Conservation (phyloP, 2,113 vertebrate species). For the Prinia subflava region DNA sequence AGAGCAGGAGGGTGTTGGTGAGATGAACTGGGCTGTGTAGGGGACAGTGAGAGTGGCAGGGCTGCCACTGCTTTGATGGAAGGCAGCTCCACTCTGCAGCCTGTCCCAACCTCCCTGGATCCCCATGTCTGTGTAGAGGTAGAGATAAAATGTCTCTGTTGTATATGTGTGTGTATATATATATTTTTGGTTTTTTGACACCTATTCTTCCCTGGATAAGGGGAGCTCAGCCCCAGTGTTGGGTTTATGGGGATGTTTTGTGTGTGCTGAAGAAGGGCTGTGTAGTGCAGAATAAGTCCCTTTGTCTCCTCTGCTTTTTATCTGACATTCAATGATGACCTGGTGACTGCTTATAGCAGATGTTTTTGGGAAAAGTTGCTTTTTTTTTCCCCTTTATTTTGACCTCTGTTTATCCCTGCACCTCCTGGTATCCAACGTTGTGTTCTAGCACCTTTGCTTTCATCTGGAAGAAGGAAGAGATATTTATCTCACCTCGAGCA, state of each 20-base stretch:
- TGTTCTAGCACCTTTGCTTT: not conserved
- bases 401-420: not conserved
- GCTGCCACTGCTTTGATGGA: not conserved
- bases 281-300: not conserved
- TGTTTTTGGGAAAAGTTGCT: not conserved
- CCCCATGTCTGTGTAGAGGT: fast-evolving
- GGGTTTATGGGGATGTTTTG: not conserved
- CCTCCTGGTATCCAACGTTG: not conserved
- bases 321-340: not conserved
- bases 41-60: not conserved
- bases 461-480: not conserved
- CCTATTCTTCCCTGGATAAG: not conserved
- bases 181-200: not conserved
- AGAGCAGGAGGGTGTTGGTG: too few species aligned
- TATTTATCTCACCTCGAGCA: not conserved
- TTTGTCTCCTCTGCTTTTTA: not conserved
- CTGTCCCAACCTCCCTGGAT: not conserved
- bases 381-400: not conserved
- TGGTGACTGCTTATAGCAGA: not conserved
- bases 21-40: not conserved
- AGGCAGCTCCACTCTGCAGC: not conserved
- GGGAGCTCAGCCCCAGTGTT: not conserved
- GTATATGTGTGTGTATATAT: fast-evolving
- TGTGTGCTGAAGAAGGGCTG: not conserved
- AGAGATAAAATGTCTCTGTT: fast-evolving